Percentiles rank a stretch among this genome's conserved stretches.
Evolutionary conservation across 2,888 invertebrate genomes (phyloP).

Genomic region (Fabriciana adippe): DNA sequence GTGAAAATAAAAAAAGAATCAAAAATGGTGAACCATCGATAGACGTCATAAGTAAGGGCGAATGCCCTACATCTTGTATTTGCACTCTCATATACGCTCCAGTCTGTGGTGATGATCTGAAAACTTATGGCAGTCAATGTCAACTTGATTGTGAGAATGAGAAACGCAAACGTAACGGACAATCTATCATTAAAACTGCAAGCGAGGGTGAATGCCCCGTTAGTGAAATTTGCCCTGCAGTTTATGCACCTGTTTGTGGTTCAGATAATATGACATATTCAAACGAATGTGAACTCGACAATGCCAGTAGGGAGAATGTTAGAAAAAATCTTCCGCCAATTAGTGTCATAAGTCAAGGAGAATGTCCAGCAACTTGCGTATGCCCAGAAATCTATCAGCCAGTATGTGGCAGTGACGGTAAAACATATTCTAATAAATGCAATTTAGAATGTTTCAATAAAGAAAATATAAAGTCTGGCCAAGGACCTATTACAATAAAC

Average conservation of each 20-base stretch:
- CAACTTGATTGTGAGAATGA: slow-evolving; percentile 36
- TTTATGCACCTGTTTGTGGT: slow-evolving; percentile 39
- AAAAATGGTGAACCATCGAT: slow-evolving; percentile 1
- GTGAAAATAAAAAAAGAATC: slow-evolving; percentile 33
- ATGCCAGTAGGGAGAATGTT: slow-evolving; percentile 34
- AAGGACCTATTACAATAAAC: not conserved
- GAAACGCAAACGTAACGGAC: slow-evolving; percentile 24
- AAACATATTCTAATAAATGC: slow-evolving; percentile 38
- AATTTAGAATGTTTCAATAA: slow-evolving; percentile 28
- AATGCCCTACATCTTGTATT: slow-evolving; percentile 37
- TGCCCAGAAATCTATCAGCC: slow-evolving; percentile 24
- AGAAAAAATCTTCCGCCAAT: slow-evolving; percentile 21
- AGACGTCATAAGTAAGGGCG: slow-evolving; percentile 41
- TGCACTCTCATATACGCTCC: slow-evolving; percentile 26
- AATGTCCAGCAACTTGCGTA: slow-evolving; percentile 28
- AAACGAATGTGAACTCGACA: slow-evolving; percentile 42
- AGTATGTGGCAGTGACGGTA: slow-evolving; percentile 42
- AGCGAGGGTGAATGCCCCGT: slow-evolving; percentile 26
- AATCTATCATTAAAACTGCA: slow-evolving; percentile 3
- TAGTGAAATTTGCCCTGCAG: slow-evolving; percentile 28
- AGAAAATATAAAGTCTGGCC: slow-evolving; percentile 13
- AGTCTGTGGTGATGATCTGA: slow-evolving; percentile 41
- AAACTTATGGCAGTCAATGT: slow-evolving; percentile 40
- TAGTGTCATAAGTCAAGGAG: slow-evolving; percentile 23
- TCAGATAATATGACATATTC: slow-evolving; percentile 34